A percentile compares a stretch with the other conserved stretches of the same genome.
These are phyloP conservation scores for Acomys russatus DNA, from an alignment of 2,797 vertebrate genomes.

Conservation along the genomic window DNA sequence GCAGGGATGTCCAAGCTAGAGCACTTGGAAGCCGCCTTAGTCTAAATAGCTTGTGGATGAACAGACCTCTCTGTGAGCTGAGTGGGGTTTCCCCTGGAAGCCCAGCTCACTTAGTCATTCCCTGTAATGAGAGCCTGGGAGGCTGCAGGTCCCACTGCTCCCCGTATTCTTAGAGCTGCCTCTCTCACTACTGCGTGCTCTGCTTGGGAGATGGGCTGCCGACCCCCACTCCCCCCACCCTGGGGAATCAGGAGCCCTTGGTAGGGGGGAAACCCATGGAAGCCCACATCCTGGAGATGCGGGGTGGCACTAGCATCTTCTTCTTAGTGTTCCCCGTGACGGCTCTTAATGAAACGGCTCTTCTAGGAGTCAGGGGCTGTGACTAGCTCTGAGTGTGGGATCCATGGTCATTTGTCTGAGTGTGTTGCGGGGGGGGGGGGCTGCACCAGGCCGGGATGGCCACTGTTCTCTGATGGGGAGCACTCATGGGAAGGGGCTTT, in stretches of 20 bases:
- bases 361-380: not conserved
- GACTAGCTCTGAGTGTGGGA: not conserved
- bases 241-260: not conserved
- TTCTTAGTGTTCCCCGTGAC: not conserved
- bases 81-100: slow-evolving; percentile 80
- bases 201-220: not conserved
- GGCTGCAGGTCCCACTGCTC: slow-evolving; percentile 41
- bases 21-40: slow-evolving; percentile 13
- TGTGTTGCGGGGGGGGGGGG: not conserved
- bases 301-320: not conserved
- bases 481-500: not conserved
- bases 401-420: not conserved
- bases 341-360: not conserved
- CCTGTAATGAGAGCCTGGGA: slow-evolving; percentile 68
- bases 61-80: slow-evolving; percentile 60
- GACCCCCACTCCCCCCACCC: not conserved
- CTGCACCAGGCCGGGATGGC: not conserved
- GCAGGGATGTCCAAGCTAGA: not conserved
- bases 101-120: slow-evolving; percentile 81
- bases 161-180: slow-evolving; percentile 34
- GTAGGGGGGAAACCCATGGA: not conserved
- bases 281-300: not conserved
- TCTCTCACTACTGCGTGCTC: slow-evolving; percentile 9
- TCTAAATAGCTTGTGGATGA: slow-evolving; percentile 43
- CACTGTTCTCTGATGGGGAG: not conserved